These are phyloP conservation scores for Rhabdornis inornatus DNA, from an alignment of 2,113 vertebrate genomes.

Conservation along the genomic window DNA sequence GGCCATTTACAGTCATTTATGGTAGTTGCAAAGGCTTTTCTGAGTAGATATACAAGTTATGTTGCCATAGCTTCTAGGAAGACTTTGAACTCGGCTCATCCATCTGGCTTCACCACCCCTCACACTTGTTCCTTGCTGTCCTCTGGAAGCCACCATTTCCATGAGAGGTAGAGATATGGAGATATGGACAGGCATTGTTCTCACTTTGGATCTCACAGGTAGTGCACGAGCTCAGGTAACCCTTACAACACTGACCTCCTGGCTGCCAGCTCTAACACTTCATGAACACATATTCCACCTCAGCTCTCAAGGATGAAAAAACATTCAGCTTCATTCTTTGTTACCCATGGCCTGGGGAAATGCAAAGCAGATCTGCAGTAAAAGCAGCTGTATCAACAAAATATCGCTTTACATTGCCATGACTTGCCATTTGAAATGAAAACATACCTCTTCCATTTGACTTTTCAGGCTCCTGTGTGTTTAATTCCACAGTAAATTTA, in stretches of 20 bases:
- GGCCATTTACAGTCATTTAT: slow-evolving; percentile 37
- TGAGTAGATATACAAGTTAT: background rate
- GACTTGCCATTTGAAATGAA: background rate
- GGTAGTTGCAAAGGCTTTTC: slow-evolving; percentile 12
- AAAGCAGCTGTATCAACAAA: background rate
- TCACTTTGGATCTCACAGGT: background rate
- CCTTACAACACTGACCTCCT: background rate
- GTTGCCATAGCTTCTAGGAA: background rate
- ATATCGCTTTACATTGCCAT: fast-evolving
- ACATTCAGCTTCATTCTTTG: background rate
- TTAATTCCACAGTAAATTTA: background rate
- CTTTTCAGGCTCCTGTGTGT: background rate
- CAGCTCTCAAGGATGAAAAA: background rate
- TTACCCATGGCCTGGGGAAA: background rate
- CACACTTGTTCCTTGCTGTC: background rate
- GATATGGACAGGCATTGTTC: background rate
- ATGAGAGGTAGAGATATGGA: background rate
- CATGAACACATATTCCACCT: background rate
- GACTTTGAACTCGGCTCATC: background rate
- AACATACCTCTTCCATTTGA: background rate
- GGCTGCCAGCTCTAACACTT: background rate
- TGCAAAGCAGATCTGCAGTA: background rate
- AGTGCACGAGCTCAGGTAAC: background rate
- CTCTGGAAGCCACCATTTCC: background rate
- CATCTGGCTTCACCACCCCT: background rate